phyloP scores from a whole-genome alignment of 2,113 vertebrate species.

The Cynocephalus volans region DNA sequence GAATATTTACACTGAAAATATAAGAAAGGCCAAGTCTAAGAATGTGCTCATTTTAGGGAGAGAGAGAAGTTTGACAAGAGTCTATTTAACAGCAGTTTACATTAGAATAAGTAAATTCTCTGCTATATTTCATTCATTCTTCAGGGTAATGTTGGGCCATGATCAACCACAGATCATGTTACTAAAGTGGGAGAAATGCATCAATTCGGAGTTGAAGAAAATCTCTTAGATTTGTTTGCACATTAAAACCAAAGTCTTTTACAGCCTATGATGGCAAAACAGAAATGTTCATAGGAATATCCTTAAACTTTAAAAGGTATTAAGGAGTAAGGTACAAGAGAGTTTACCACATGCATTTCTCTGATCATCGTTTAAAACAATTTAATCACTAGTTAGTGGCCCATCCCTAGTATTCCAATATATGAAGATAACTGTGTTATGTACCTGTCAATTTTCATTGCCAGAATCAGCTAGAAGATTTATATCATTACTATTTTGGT shows the following conservation, averaged over 20 bases:
- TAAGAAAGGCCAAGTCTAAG: background rate
- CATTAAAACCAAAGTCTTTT: background rate
- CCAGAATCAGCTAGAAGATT: background rate
- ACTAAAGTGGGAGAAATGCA: background rate
- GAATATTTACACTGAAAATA: conserved; percentile 20
- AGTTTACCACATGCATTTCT: background rate
- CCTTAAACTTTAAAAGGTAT: background rate
- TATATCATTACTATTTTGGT: background rate
- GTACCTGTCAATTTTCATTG: background rate
- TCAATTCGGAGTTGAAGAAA: background rate
- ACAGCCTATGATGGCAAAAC: background rate
- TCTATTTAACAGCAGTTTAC: background rate
- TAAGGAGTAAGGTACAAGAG: background rate
- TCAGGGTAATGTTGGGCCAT: background rate
- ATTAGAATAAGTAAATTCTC: background rate
- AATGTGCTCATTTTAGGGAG: background rate
- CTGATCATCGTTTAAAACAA: background rate
- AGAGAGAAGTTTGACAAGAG: conserved; percentile 9
- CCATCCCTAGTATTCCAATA: background rate
- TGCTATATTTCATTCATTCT: background rate
- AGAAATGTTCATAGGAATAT: background rate
- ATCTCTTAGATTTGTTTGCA: background rate
- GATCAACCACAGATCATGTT: background rate
- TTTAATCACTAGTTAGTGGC: background rate
- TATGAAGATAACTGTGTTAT: background rate